phyloP scores from a whole-genome alignment of 2,888 invertebrate genomes.

The Boloria euphrosyne region DNA sequence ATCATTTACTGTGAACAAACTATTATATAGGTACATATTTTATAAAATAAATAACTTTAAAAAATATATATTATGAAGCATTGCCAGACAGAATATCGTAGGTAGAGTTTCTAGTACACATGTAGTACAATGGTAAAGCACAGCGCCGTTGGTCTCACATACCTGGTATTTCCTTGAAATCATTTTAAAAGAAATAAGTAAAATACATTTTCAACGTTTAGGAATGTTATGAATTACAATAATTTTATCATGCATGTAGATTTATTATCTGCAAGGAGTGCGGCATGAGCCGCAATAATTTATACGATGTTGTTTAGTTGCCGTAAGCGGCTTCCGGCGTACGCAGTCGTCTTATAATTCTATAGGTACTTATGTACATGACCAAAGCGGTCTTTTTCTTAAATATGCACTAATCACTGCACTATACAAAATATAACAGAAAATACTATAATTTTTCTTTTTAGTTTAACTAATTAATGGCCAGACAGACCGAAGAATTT shows the following conservation, averaged over 20 bases:
- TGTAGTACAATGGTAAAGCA: too few species aligned
- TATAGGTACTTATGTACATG: background rate
- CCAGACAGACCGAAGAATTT: too few species aligned
- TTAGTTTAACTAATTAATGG: too few species aligned
- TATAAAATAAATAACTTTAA: background rate
- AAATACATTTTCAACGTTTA: background rate
- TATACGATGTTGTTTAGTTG: slow-evolving; percentile 22
- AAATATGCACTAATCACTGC: background rate
- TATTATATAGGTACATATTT: background rate
- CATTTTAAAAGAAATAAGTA: background rate
- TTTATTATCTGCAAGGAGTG: slow-evolving; percentile 10
- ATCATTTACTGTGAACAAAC: slow-evolving; percentile 4
- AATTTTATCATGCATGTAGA: slow-evolving; percentile 18
- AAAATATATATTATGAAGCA: background rate
- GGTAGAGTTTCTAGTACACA: too few species aligned
- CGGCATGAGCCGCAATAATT: slow-evolving; percentile 23
- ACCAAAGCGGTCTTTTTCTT: background rate
- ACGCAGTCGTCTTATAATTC: slow-evolving; percentile 9
- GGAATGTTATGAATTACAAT: slow-evolving; percentile 2
- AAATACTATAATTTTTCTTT: too few species aligned
- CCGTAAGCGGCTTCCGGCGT: slow-evolving; percentile 26
- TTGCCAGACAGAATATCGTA: background rate
- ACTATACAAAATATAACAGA: background rate
- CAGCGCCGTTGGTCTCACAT: too few species aligned
- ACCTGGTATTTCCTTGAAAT: background rate